phyloP scores from a whole-genome alignment of 53 echinoderm and acorn worm genomes.

The Antedon mediterranea region DNA sequence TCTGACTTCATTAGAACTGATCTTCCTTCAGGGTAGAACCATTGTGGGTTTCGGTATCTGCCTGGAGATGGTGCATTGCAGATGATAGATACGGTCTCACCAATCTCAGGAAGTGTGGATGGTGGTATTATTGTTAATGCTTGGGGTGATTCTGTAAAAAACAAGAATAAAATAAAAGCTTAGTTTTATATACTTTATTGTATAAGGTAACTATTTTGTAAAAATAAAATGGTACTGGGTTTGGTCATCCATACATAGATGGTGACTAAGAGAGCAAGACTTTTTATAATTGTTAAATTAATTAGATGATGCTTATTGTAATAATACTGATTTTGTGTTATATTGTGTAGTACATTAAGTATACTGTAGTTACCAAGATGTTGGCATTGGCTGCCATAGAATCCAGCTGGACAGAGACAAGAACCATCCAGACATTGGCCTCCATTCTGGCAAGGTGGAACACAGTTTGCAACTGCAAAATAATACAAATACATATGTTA shows the following conservation, averaged over 20 bases:
- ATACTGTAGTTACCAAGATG: constrained; percentile 34
- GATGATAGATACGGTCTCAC: constrained; percentile 16
- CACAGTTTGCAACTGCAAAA: constrained; percentile 28
- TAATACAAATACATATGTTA: not conserved
- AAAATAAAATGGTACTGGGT: too few relatives aligned
- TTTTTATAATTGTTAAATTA: too few relatives aligned
- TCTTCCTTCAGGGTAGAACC: constrained; percentile 11
- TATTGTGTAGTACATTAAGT: too few relatives aligned
- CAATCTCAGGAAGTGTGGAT: constrained; percentile 11
- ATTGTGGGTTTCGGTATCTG: constrained; percentile 16
- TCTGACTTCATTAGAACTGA: not conserved
- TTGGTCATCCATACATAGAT: too few relatives aligned
- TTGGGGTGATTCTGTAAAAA: not conserved
- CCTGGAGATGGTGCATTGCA: constrained; percentile 26
- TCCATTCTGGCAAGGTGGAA: constrained; percentile 41
- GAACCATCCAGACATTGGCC: constrained; percentile 41
- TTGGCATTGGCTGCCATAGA: constrained; percentile 63
- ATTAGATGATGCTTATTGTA: too few relatives aligned
- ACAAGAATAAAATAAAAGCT: not conserved
- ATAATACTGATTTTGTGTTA: too few relatives aligned
- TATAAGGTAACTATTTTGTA: too few relatives aligned
- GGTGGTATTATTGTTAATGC: not conserved
- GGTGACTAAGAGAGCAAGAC: too few relatives aligned
- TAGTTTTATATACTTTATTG: too few relatives aligned
- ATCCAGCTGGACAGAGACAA: constrained; percentile 41